Evolutionary conservation across 2,797 vertebrate genomes (phyloP).

Genomic region (Bradypodion ventrale): DNA sequence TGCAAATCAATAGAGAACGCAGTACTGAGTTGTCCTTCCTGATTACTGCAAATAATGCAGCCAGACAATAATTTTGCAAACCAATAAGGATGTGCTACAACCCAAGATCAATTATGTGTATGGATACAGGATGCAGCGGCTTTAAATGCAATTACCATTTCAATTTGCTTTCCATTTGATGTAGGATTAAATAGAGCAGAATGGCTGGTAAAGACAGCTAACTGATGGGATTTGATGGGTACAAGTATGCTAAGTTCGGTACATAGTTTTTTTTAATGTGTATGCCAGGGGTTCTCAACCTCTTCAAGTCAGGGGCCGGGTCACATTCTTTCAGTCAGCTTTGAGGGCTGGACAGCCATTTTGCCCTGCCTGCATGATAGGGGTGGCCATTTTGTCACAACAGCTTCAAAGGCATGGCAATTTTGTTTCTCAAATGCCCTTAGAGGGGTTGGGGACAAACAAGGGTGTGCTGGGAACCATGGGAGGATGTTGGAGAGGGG

Average conservation of each 20-base stretch:
- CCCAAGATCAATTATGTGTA: slow-evolving; percentile 9
- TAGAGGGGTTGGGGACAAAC: too few relatives aligned
- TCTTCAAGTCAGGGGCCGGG: too few relatives aligned
- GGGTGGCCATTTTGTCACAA: too few relatives aligned
- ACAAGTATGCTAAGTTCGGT: background rate
- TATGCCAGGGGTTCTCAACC: too few relatives aligned
- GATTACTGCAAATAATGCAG: slow-evolving; percentile 2
- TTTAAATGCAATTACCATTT: slow-evolving; percentile 25
- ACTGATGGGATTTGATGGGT: background rate
- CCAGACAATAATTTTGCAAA: background rate
- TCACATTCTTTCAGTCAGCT: too few relatives aligned
- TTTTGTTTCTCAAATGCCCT: too few relatives aligned
- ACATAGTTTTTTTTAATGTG: background rate
- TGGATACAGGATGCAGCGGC: background rate
- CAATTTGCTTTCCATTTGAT: slow-evolving; percentile 8
- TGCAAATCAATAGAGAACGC: background rate
- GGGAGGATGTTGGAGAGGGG: too few relatives aligned
- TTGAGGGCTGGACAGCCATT: too few relatives aligned
- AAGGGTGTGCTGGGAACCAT: too few relatives aligned
- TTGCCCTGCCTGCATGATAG: too few relatives aligned
- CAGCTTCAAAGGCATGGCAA: too few relatives aligned
- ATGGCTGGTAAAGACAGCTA: background rate
- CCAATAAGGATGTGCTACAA: background rate
- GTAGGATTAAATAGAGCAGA: slow-evolving; percentile 18
- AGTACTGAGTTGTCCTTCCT: background rate